Percentiles rank a stretch among this genome's conserved stretches.
Conservation (phyloP, 92 coral and sea anemone species). For the Palythoa grandis region DNA sequence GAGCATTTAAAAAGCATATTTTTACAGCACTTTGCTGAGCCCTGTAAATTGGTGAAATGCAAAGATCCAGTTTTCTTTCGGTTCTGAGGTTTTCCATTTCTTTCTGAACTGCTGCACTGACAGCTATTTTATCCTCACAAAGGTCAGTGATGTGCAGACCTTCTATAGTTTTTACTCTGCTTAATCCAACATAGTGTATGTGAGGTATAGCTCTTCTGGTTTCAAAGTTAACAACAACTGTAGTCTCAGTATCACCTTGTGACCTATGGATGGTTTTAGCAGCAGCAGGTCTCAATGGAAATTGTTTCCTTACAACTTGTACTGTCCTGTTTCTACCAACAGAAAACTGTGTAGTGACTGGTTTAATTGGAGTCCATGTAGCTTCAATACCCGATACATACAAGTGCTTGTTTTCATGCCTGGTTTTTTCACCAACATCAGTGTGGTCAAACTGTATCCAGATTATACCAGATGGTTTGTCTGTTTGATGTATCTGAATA, state of each 20-base stretch:
- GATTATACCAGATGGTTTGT: not conserved
- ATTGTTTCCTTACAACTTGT: not conserved
- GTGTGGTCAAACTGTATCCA: not conserved
- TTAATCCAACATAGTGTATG: too few relatives aligned
- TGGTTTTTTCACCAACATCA: constrained; percentile 2
- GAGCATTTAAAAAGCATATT: constrained; percentile 39
- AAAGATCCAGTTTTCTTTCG: constrained; percentile 29
- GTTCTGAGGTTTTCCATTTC: constrained; percentile 32
- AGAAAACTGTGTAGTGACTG: not conserved
- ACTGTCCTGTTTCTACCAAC: constrained; percentile 19
- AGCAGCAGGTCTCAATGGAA: too few relatives aligned
- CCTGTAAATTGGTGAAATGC: constrained; percentile 7
- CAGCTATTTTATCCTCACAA: constrained; percentile 46
- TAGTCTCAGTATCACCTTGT: too few relatives aligned
- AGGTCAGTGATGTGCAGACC: constrained; percentile 60
- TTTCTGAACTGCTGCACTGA: constrained; percentile 29
- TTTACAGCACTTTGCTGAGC: constrained; percentile 26
- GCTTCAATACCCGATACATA: constrained; percentile 62
- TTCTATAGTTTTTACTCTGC: constrained; percentile 58
- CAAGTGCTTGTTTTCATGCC: constrained; percentile 40
- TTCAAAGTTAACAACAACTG: too few relatives aligned
- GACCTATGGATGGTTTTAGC: too few relatives aligned
- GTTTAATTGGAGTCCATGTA: constrained; percentile 63
- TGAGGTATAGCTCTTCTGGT: too few relatives aligned
- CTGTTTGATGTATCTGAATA: not conserved